A percentile compares a stretch with the other conserved stretches of the same genome.
These are phyloP conservation scores for Luffia ferchaultella DNA, from an alignment of 2,888 invertebrate species.

Conservation along the genomic window DNA sequence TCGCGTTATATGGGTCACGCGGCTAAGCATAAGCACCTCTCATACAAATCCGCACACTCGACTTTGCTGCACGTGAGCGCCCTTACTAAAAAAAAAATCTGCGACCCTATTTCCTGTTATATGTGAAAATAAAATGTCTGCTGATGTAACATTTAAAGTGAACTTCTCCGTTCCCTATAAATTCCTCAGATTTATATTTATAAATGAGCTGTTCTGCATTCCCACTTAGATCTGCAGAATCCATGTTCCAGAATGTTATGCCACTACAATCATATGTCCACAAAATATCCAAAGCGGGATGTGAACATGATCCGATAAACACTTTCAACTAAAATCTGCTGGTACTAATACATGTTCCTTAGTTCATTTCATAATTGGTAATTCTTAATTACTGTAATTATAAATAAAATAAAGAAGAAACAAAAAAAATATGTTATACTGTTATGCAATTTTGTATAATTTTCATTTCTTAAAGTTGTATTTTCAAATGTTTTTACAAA, in stretches of 20 bases:
- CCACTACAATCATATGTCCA: too few species aligned
- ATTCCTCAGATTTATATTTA: not conserved
- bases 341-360: too few species aligned
- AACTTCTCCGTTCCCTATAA: not conserved
- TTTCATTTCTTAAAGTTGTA: too few species aligned
- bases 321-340: too few species aligned
- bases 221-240: not conserved
- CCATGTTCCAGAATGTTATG: not conserved
- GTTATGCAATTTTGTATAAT: too few species aligned
- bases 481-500: too few species aligned
- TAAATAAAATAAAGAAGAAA: too few species aligned
- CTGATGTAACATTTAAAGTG: not conserved
- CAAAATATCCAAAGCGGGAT: too few species aligned
- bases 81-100: not conserved
- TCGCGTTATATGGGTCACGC: not conserved
- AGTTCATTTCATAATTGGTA: too few species aligned
- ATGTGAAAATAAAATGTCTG: not conserved
- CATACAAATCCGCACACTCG: not conserved
- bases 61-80: not conserved
- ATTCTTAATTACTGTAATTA: too few species aligned
- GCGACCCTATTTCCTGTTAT: not conserved
- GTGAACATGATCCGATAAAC: too few species aligned
- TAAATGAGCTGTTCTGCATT: not conserved
- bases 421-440: too few species aligned
- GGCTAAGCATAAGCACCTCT: not conserved